Evolutionary conservation across 2,797 vertebrate species (phyloP), one percentile per base, ranked within the genome.

Genomic region (Kryptolebias ocellatus): DNA sequence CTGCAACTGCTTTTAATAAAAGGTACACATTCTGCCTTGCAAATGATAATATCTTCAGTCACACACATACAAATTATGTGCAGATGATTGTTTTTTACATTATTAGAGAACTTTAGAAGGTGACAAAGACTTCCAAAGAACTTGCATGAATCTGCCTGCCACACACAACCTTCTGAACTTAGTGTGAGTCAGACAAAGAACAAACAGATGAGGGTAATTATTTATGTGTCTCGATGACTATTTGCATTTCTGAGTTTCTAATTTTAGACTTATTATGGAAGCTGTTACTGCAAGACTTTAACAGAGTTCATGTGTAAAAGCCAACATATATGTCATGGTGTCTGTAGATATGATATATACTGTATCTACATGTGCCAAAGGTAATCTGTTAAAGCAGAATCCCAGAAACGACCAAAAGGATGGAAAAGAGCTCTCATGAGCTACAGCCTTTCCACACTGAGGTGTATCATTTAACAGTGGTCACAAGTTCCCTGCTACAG

Each of bases 381-480:
- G 29, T 60, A 61, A 61, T 74, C 67, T 20, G 42, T 47, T 3
- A 2, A 2, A 5, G 53, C 63, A 67, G 53, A 24, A 53, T 29
- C 44, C 9, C 17, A 4, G 12, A 7, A 11, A 24, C 7, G 7
- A 29, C 34, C 2, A 4, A 1, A 4, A 18, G 11, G 6, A 4
- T 2, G 2, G 3, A 4, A 28, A 60, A 45, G 1, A 20, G 5
- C 49, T 39, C n/a, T 39, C 11, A 62, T 66, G 53, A 71, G 12
- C 29, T 53, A 14, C 29, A n/a, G 28, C 17, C 20, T 76, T 0
- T 2, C 7, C 52, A 49, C 17, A 4, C 16, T 11, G 27, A 5
- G 27, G 31, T 56, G n/a, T 4, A 12, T 29, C 52, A 17, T 56
- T 50, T 18, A 55, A 52, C 31, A 50, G 5, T 12, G 28, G 1